Evolutionary conservation across 2,113 vertebrate species (phyloP), one percentile per base, ranked within the genome.

Genomic region (Hemichromis elongatus): DNA sequence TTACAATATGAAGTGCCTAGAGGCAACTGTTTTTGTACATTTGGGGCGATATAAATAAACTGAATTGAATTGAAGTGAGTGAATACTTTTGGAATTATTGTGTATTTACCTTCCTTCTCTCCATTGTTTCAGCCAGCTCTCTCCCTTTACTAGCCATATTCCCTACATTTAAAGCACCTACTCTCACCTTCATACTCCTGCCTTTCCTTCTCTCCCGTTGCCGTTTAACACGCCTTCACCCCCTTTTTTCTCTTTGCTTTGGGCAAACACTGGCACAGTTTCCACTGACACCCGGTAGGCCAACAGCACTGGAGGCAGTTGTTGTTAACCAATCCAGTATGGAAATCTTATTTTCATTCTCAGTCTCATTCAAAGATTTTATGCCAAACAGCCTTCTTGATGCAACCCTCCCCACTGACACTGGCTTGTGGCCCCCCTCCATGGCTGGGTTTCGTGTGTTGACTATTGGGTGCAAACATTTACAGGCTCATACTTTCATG

Each of bases 401-500:
- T 70, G 21, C 14, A 70, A 42, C 66, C 66, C 66, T 70, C 40
- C 21, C 40, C 66, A 18, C 9, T 47, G 14, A 5, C 66, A 70
- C 66, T 70, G 66, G 40, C 66, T 70, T 47, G 66, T 18, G 59
- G 11, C 4, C 33, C 33, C 59, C 33, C 6, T 63, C 19, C 2
- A 0, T 21, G 10, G 33, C 59, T 37, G 33, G 33, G 37, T 63
- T 37, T 13, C 4, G 11, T 37, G 33, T 63, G 59, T 63, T 70
- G 66, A 70, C 66, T 45, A 82, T 77, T 42, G 77, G 83, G 45
- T 57, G 87, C 92, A 91, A 93, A 93, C 89, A 93, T 91, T 91
- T 85, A 83, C 84, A 88, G 42, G 83, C 86, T 59, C 45, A 56
- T 88, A 73, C 84, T 81, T 82, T 63, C 61, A 54, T 84, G 68